Base-by-base conservation (phyloP, 2,113 vertebrate genomes). In the Nesospiza acunhae region DNA sequence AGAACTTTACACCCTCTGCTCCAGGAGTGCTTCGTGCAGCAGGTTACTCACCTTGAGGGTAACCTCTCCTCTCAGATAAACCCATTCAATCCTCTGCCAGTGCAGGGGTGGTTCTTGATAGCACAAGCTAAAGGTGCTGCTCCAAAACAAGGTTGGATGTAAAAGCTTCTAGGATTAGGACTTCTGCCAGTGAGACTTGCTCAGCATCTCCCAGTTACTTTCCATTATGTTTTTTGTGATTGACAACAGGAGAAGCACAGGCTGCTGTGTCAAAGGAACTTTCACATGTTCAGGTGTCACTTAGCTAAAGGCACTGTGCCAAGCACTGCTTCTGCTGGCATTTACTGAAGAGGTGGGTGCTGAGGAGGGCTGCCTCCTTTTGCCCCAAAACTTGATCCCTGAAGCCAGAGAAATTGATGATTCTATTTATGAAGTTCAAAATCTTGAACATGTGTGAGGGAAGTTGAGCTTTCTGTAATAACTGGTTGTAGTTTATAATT, bases 1-100 rank as follows among this genome's bases (percentile, higher is more conserved):
- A 79, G 60, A 35, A 78, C 42, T 84, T 93, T 28, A 42, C 15
- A 68, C 47, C 14, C 26, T 72, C 23, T 90, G 76, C 15, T 28
- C 21, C 1, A 1, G 13, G n/a, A 44, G 15, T 24, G 33, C 33
- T 79, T 1, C 0, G 37, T 67, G 69, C 19, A 55, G n/a, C 68
- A 63, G 59, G 50, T 91, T 62, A 49, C 7, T 87, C 24, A 68
- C 49, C 52, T 56, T 14, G 56, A 10, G 35, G 8, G 10, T 73
- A 81, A 46, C 13, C 26, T 74, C 28, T 83, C 31, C 64, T 75
- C 42, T 79, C 46, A 69, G 1, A 73, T 23, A 70, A 88, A 67
- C 4, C 4, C 11, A 7, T 31, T n/a, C 7, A 17, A 19, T 9
- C 26, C 21, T 77, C 52, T 87, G 22, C 35, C 44, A 74, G 60